Base-by-base conservation (phyloP, 2,113 vertebrate genomes). In the Parus major region DNA sequence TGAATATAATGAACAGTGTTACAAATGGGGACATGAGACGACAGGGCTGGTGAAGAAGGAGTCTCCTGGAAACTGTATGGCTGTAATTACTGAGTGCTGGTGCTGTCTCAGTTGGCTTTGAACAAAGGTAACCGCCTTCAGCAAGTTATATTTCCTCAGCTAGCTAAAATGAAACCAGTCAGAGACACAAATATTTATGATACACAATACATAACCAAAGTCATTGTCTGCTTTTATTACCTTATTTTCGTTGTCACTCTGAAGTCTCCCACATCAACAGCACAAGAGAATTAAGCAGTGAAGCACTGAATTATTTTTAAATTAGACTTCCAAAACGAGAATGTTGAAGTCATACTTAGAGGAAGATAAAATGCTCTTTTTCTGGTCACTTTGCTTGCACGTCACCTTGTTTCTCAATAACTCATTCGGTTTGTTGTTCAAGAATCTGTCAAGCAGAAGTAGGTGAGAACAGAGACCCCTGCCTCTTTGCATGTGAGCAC, bases 1-100 rank as follows among this genome's bases (percentile, higher is more conserved):
- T 98, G 98, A 97, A 97, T 97, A 98, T 98, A 98, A 98, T 98
- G 98, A 98, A 98, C 97, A 96, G 77, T 69, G 90, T 97, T 98
- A 97, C 96, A 98, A 98, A 98, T 97, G 97, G 96, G 97, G 94
- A 98, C 96, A 95, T 20, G 64, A 97, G 96, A 97, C 65, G 53
- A 97, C 96, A 90, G 94, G 96, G 95, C 96, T 98, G 93, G 93
- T 95, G 97, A 97, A 97, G 97, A 92, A 44, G 57, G 97, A 96
- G 89, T 96, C 97, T 96, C 96, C 95, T 97, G 90, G 97, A 98
- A 97, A 97, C 96, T 95, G 96, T 77, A 46, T 91, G 83, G 93
- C 96, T 98, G 95, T 97, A 97, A 98, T 98, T 98, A 98, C 97
- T 96, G 96, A 97, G 96, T 57, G 94, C 93, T 60, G 12, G 80